Base-by-base conservation (phyloP, 2,888 invertebrate genomes). In the Hedychridium roseum region DNA sequence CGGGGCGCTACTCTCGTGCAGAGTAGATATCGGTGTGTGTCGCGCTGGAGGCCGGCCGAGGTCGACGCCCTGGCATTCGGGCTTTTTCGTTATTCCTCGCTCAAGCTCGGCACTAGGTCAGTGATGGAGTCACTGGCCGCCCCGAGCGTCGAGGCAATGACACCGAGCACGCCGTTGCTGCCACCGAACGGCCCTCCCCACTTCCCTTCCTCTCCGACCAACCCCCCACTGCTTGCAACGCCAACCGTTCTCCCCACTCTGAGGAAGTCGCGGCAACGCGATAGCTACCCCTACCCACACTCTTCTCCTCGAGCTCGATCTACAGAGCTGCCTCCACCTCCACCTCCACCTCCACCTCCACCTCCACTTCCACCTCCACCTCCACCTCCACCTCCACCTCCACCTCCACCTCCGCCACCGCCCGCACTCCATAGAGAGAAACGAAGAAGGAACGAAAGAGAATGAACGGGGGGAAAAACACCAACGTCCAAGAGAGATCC, bases 111-210 rank as follows among this genome's bases (percentile, higher is more conserved):
- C 77, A 78, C 76, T 78, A 78, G 78, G 78, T 78, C 78, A 78
- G 78, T 78, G 78, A 78, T 78, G 76, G 78, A 78, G 78, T 78
- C 78, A 77, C 76, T 78, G 78, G 76, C 78, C 78, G 78, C 76
- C 76, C 76, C 68, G 74, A 75, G 75, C 76, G 70, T 73, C 77
- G 76, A 78, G 78, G 78, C 78, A 78, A 78, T 78, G 78, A 77
- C 78, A 78, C 77, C 78, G 73, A 71, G 73, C 71, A 63, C 68
- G 70, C 66, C 61, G 64, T 55, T 58, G 53, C 57, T 55, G 60
- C 57, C 54, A 54, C 59, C 56, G 52, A 53, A 57, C 58, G 40
- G 41, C 31, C 60, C n/a, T 56, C 53, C 63, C 44, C 58, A 30
- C 35, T 16, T 34, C 12, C 21, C 36, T 35, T 21, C 27, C 11